Conservation (phyloP, 2,797 vertebrate genomes). For the Propithecus deckenii region DNA sequence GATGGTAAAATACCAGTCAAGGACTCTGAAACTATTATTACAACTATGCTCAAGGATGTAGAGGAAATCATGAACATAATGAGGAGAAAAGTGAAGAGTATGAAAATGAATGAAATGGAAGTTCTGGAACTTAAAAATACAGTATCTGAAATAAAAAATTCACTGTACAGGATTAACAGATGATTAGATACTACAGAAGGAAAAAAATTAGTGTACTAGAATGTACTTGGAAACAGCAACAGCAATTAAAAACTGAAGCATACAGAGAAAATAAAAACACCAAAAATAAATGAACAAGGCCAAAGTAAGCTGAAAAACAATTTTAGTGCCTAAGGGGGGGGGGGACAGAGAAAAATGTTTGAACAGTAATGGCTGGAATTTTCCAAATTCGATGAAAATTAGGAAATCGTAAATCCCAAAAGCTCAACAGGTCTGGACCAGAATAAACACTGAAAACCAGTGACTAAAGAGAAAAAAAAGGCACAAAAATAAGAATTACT, state of each 20-base stretch:
- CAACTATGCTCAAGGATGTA: background rate
- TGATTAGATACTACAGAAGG: background rate
- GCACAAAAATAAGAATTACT: background rate
- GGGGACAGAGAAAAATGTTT: background rate
- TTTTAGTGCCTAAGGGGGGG: background rate
- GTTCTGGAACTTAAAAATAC: background rate
- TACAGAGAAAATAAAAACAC: background rate
- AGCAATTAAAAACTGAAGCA: background rate
- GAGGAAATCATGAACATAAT: background rate
- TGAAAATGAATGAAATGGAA: background rate
- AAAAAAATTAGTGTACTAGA: background rate
- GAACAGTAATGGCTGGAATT: background rate
- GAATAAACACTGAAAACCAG: background rate
- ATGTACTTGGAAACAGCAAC: background rate
- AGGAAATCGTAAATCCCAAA: background rate
- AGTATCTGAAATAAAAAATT: background rate
- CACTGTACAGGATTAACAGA: background rate
- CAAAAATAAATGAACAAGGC: background rate
- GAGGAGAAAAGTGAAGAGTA: background rate
- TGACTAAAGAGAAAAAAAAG: background rate
- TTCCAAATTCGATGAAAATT: background rate
- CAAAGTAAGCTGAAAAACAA: background rate
- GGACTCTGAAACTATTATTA: background rate
- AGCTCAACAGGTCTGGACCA: background rate
- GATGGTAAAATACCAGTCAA: background rate